Evolutionary conservation across 2,113 vertebrate species (phyloP), one percentile per base, ranked within the genome.

Genomic region (Odontophorus gujanensis): DNA sequence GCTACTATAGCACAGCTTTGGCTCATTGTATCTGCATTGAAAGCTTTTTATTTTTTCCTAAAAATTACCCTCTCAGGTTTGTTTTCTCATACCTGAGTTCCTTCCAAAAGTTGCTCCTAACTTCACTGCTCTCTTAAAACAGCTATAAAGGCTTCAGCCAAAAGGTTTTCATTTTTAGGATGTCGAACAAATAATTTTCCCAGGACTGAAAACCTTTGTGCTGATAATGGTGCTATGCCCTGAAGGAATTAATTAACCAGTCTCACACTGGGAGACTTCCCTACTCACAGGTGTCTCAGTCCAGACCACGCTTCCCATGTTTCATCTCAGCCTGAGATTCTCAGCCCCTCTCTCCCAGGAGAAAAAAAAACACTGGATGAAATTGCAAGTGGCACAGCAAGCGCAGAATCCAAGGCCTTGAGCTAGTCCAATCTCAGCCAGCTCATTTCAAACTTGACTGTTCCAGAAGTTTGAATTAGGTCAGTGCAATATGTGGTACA

Each of bases 291-390:
- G 20, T 65, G 34, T 17, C 15, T 72, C 53, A 34, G 45, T 85
- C 58, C 69, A 74, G 53, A 32, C 0, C 0, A 75, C 50, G n/a
- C 30, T 57, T 24, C 58, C n/a, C 22, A 4, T 43, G 7, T 40
- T 11, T 3, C 53, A 26, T 57, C 47, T 10, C 0, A 0, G 7
- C 57, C 2, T 0, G 1, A 89, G 65, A 65, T 38, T 69, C 63
- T 11, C 1, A 11, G 40, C 24, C 24, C 11, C 7, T 4, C 16
- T 83, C 50, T 17, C 77, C 24, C 50, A 55, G 63, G 45, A 87
- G 32, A 47, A 80, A 87, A 85, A 51, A 48, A 87, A 77, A 71
- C 5, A 3, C 40, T 43, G 14, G 16, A 32, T 63, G 57, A 38
- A 81, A 67, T 62, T 66, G 59, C 45, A 78, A 88, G 72, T 66